Evolutionary conservation across 1,140 invertebrate genomes (phyloP), one percentile per base, ranked within the genome.

Genomic region (Uloborus diversus): DNA sequence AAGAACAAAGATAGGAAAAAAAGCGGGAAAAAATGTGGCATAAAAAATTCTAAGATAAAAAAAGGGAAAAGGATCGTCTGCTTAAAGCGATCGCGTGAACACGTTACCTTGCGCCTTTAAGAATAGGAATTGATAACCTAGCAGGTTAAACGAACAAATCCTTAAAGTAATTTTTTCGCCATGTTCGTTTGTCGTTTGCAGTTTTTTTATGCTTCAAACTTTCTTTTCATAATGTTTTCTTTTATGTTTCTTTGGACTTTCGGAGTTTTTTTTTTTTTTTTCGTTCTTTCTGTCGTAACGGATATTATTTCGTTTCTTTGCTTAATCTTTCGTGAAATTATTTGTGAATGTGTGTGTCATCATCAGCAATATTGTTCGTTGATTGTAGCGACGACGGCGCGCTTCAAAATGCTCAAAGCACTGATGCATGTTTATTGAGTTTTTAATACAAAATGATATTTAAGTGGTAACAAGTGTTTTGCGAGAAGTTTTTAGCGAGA

Each of bases 81-180:
- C 61, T 56, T 78, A 66, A 78, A 66, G 33, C 61, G 61, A 78
- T 78, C 28, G 73, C 73, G 73, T 78, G 73, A 78, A 78, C 73
- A 78, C 65, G 73, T 42, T 78, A 78, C 73, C 73, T 78, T 56
- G 33, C 73, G 62, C 73, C 61, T 65, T 78, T 56, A 17, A 23
- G 59, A 78, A 64, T 37, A 65, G 37, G 73, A 78, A 78, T 78
- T 78, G 73, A 78, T 78, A 78, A 78, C 73, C 73, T 30, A 65
- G 73, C 73, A 78, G 73, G 73, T 78, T 78, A 78, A 78, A 65
- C 30, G 73, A 65, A 78, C 73, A 78, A 78, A 78, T 78, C 73
- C 73, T 65, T 78, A 78, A 78, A 78, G 73, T 78, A 78, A 78
- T 78, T 78, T 78, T 78, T 71, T 51, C 37, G 17, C 51, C 53